Percentiles rank a stretch among this genome's conserved stretches.
Evolutionary conservation across 2,888 invertebrate species (phyloP).

Genomic region (Dryomyza anilis): DNA sequence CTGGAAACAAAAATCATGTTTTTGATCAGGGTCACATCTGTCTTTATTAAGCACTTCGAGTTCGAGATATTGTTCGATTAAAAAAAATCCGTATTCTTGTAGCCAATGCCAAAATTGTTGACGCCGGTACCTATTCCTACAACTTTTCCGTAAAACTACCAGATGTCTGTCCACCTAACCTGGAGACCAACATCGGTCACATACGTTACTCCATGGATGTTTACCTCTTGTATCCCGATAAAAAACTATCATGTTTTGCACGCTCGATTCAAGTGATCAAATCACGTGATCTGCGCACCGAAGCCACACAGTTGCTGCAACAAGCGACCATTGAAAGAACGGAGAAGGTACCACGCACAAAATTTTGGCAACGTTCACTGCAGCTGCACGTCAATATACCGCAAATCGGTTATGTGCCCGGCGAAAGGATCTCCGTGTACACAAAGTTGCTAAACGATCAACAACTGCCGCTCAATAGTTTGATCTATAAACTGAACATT

Average conservation of each 20-base stretch:
- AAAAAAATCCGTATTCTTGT: not conserved
- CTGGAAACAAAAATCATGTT: not conserved
- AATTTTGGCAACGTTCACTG: slow-evolving; percentile 50
- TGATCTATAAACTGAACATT: slow-evolving; percentile 46
- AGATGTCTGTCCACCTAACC: slow-evolving; percentile 45
- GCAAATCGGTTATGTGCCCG: slow-evolving; percentile 44
- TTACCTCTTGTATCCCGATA: slow-evolving; percentile 39
- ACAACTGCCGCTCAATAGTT: slow-evolving; percentile 39
- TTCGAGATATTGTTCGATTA: no score
- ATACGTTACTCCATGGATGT: slow-evolving; percentile 49
- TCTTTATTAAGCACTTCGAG: no score
- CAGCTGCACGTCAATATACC: slow-evolving; percentile 46
- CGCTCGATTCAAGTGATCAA: not conserved
- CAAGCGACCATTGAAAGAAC: not conserved
- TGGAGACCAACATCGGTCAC: slow-evolving; percentile 45
- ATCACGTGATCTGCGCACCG: slow-evolving; percentile 13
- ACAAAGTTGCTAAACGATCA: slow-evolving; percentile 45
- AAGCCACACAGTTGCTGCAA: slow-evolving; percentile 21
- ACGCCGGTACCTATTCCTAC: slow-evolving; percentile 46
- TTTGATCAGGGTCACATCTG: no score
- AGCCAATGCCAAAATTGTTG: slow-evolving; percentile 43
- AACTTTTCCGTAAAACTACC: slow-evolving; percentile 50
- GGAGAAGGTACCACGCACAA: slow-evolving; percentile 29
- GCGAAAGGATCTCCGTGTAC: slow-evolving; percentile 48
- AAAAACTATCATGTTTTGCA: slow-evolving; percentile 20